Conservation (phyloP, 2,113 vertebrate species). For the Bagarius yarrelli region DNA sequence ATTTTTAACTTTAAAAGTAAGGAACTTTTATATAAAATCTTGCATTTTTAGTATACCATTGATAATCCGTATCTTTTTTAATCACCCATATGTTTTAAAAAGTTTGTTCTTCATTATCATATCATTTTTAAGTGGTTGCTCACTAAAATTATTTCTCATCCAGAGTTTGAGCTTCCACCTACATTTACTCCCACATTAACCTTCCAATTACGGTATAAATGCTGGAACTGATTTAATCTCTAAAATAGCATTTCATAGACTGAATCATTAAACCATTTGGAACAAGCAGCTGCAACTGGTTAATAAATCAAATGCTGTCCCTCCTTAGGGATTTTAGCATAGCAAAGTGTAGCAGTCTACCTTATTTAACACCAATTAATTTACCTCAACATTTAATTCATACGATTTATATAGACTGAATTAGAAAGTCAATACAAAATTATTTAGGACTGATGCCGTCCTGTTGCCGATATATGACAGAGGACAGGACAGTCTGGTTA, state of each 20-base stretch:
- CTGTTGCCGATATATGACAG: no score
- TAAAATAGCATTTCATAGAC: background rate
- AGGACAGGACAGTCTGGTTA: no score
- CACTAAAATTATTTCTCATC: background rate
- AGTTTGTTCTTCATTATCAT: background rate
- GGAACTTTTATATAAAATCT: background rate
- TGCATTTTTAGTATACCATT: no score
- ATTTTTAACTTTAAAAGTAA: background rate
- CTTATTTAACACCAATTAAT: constrained; percentile 4
- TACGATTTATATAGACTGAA: background rate
- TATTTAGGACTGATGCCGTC: background rate
- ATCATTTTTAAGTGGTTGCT: background rate
- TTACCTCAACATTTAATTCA: background rate
- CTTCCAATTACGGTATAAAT: background rate
- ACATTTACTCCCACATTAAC: background rate
- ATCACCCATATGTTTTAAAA: background rate
- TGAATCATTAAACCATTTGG: background rate
- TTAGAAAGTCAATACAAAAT: background rate
- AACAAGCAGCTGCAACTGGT: constrained; percentile 10
- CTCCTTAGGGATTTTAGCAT: background rate
- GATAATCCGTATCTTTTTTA: no score
- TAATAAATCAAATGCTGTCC: background rate
- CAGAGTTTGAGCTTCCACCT: background rate
- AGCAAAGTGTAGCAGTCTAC: background rate
- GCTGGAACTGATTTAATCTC: background rate